phyloP scores from a whole-genome alignment of 1,140 invertebrate genomes.

The Brachionus rotundiformis region DNA sequence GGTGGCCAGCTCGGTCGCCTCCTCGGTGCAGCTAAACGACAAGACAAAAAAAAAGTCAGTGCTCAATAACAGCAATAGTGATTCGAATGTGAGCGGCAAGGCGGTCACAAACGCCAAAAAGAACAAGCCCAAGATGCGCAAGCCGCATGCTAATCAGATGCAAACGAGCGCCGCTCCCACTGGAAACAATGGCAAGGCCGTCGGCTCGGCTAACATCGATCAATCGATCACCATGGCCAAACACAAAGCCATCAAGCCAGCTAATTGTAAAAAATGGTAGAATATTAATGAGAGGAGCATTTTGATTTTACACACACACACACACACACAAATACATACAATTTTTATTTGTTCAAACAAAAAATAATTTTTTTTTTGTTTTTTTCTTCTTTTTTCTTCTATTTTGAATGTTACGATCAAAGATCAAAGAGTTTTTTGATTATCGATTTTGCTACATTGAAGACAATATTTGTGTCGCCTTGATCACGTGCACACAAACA shows the following conservation, averaged over 20 bases:
- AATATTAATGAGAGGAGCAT: neutral
- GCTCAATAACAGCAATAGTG: neutral
- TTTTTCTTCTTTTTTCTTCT: neutral
- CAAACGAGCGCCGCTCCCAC: neutral
- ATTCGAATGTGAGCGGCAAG: neutral
- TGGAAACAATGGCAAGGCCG: neutral
- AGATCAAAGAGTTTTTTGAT: slow-evolving; percentile 2
- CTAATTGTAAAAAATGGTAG: neutral
- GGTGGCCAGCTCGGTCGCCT: slow-evolving; percentile 21
- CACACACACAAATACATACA: no score
- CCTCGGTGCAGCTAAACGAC: neutral
- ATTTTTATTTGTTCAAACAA: slow-evolving; percentile 3
- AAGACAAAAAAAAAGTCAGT: slow-evolving; percentile 19
- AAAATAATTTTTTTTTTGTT: slow-evolving; percentile 13
- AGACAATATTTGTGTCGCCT: neutral
- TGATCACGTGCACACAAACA: neutral
- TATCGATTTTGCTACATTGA: neutral
- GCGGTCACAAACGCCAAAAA: neutral
- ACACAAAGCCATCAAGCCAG: neutral
- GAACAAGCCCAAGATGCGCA: slow-evolving; percentile 1
- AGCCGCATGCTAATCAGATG: neutral
- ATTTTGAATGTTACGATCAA: slow-evolving; percentile 3
- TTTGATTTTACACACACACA: slow-evolving; percentile 13
- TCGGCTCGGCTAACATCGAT: neutral
- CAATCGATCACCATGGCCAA: neutral